Evolutionary conservation across 2,888 invertebrate genomes (phyloP).

Genomic region (Clunio marinus): DNA sequence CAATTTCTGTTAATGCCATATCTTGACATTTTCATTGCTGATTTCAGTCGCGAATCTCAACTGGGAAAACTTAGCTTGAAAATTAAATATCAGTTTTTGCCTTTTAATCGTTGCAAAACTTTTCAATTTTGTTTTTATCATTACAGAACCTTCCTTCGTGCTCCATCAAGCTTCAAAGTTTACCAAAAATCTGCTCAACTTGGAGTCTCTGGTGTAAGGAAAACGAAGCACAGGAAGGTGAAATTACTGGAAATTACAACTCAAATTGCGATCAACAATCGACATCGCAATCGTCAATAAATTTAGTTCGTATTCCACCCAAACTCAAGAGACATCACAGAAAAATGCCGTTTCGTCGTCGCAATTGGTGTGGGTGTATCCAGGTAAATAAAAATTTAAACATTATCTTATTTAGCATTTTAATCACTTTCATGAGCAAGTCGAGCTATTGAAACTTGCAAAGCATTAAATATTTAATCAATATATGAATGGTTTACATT

Average conservation of each 20-base stretch:
- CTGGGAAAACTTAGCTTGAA: constrained; percentile 4
- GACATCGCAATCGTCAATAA: constrained; percentile 2
- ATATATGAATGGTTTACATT: no score
- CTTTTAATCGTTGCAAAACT: background rate
- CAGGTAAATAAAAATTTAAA: constrained; percentile 25
- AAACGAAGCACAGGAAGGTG: background rate
- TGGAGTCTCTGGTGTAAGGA: constrained; percentile 22
- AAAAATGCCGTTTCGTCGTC: constrained; percentile 34
- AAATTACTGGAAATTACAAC: constrained; percentile 7
- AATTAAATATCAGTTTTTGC: background rate
- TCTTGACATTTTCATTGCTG: constrained; percentile 14
- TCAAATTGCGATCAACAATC: constrained; percentile 18
- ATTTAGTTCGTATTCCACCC: constrained; percentile 15
- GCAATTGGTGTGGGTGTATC: constrained; percentile 32
- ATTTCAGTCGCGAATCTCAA: no score
- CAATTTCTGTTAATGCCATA: constrained; percentile 26
- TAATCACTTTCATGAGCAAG: no score
- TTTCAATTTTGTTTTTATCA: background rate
- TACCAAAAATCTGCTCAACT: constrained; percentile 32
- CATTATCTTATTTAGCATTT: no score
- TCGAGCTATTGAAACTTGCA: no score
- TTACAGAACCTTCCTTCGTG: constrained; percentile 28
- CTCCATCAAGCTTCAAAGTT: background rate
- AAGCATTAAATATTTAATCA: no score
- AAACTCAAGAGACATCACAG: constrained; percentile 19